Evolutionary conservation across 2,797 vertebrate species (phyloP).

Genomic region (Bradypus variegatus): DNA sequence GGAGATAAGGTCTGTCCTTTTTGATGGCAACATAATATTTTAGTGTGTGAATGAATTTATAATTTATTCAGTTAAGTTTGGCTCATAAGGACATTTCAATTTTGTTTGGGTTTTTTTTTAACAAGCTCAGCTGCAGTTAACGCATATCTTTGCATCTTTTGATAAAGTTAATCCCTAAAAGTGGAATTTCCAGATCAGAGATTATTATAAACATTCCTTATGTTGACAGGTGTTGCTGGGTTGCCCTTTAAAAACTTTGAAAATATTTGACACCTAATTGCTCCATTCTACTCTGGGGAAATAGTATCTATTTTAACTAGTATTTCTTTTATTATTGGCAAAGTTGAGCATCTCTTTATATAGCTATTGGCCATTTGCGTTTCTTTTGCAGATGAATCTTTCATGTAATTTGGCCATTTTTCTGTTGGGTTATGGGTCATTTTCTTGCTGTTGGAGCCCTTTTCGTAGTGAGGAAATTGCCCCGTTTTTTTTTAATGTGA

Average conservation of each 20-base stretch:
- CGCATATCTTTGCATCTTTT: neutral
- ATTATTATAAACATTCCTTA: neutral
- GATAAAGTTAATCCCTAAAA: neutral
- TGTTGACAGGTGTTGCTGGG: neutral
- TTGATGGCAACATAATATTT: neutral
- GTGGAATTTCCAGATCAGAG: neutral
- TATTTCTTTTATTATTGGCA: neutral
- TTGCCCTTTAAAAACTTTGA: neutral
- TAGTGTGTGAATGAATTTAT: neutral
- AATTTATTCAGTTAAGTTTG: neutral
- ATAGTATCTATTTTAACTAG: neutral
- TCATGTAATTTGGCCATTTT: neutral
- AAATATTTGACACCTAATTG: no score
- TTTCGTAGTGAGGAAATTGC: neutral
- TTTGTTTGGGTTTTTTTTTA: neutral
- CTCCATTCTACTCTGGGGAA: neutral
- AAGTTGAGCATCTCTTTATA: neutral
- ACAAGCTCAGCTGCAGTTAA: neutral
- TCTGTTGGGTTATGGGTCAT: neutral
- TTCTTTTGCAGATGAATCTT: neutral
- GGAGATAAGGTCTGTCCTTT: neutral
- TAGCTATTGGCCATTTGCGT: neutral
- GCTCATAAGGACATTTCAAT: neutral
- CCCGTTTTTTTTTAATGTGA: neutral
- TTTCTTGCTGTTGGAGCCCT: neutral